These are phyloP conservation scores for Umimayanthus kanabou DNA, from an alignment of 92 coral and sea anemone species.

Conservation along the genomic window DNA sequence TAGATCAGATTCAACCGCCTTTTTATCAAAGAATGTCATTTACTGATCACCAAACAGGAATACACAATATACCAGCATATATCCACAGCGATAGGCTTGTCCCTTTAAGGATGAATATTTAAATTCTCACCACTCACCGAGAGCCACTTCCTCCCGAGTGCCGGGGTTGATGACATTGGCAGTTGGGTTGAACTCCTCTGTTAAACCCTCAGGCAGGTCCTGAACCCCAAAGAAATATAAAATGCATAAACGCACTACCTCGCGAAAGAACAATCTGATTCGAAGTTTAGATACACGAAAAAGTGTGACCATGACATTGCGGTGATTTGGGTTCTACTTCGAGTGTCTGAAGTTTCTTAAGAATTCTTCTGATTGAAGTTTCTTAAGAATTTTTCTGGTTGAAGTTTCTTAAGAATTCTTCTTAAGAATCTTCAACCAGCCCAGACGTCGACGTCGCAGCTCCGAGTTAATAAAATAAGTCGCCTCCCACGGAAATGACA, in stretches of 20 bases:
- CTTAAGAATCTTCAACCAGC: background rate
- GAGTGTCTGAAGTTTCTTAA: too few species aligned
- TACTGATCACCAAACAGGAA: too few species aligned
- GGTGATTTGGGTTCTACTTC: background rate
- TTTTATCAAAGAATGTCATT: too few species aligned
- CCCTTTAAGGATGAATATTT: too few species aligned
- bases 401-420: too few species aligned
- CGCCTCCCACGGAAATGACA: too few species aligned
- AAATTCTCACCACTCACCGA: slow-evolving; percentile 53
- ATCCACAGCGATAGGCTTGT: too few species aligned
- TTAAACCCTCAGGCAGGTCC: slow-evolving; percentile 56
- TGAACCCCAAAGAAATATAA: background rate
- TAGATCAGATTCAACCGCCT: too few species aligned
- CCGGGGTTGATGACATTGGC: slow-evolving; percentile 72
- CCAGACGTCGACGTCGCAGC: background rate
- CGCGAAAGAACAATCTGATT: background rate
- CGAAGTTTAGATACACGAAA: background rate
- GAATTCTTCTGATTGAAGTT: too few species aligned
- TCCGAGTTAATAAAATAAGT: too few species aligned
- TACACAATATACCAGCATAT: too few species aligned
- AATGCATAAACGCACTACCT: background rate
- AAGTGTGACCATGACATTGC: background rate
- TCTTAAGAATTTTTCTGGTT: too few species aligned
- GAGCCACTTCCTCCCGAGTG: slow-evolving; percentile 64
- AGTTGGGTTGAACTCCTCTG: slow-evolving; percentile 59